These are phyloP conservation scores for Ictidomys tridecemlineatus DNA, from an alignment of 2,113 vertebrate species.

Conservation along the genomic window DNA sequence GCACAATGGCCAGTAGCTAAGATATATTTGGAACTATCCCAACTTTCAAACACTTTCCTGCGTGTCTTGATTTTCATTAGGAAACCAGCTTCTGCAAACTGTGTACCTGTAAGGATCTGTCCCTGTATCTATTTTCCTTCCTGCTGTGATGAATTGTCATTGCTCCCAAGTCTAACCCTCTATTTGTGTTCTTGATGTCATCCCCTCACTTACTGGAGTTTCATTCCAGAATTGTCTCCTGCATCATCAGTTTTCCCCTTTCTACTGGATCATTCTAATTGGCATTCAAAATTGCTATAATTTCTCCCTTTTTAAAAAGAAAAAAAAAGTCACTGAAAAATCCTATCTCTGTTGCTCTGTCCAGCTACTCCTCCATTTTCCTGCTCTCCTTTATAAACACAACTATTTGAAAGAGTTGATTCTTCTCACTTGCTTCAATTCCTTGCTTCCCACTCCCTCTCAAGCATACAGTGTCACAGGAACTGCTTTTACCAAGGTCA, in stretches of 20 bases:
- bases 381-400: background rate
- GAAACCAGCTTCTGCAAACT: constrained; percentile 42
- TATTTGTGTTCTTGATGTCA: background rate
- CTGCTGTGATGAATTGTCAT: background rate
- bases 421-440: background rate
- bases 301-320: background rate
- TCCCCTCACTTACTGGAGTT: background rate
- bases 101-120: background rate
- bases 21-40: constrained; percentile 12
- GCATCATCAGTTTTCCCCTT: background rate
- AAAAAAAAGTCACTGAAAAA: background rate
- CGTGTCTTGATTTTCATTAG: constrained; percentile 28
- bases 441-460: background rate
- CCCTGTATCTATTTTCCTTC: background rate
- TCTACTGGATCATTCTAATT: background rate
- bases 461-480: background rate
- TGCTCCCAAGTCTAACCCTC: background rate
- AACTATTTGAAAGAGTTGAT: background rate
- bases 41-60: constrained; percentile 19
- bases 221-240: background rate
- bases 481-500: background rate
- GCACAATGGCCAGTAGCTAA: background rate
- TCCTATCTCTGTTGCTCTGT: background rate
- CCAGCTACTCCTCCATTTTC: background rate
- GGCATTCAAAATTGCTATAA: background rate